Conservation (phyloP, 2,888 invertebrate genomes). For the Agriopis leucophaearia region DNA sequence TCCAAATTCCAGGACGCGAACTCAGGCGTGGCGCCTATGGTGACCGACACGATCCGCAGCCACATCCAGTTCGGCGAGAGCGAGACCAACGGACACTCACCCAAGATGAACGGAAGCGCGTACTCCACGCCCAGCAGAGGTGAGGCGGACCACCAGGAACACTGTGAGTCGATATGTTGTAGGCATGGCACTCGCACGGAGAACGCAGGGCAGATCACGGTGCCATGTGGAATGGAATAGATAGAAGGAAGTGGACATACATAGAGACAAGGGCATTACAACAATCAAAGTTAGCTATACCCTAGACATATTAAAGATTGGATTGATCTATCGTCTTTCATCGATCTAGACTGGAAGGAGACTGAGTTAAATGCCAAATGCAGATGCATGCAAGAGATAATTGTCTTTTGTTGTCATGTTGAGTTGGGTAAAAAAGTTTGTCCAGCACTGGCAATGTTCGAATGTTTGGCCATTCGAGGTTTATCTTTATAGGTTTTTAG, state of each 20-base stretch:
- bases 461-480: too few relatives aligned
- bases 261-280: neutral
- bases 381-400: too few relatives aligned
- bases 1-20: slow-evolving; percentile 71
- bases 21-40: slow-evolving; percentile 82
- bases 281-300: too few relatives aligned
- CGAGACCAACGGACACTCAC: slow-evolving; percentile 70
- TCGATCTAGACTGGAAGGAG: too few relatives aligned
- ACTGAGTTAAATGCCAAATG: too few relatives aligned
- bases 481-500: too few relatives aligned
- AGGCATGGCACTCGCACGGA: slow-evolving; percentile 73
- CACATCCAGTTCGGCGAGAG: slow-evolving; percentile 86
- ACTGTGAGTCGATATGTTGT: slow-evolving; percentile 81
- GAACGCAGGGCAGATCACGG: slow-evolving; percentile 46
- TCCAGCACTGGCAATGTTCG: too few relatives aligned
- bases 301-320: too few relatives aligned
- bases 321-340: neutral
- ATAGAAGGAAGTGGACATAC: neutral
- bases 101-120: slow-evolving; percentile 75
- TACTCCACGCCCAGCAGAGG: slow-evolving; percentile 82
- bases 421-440: too few relatives aligned
- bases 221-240: slow-evolving; percentile 40
- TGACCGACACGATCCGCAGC: slow-evolving; percentile 88
- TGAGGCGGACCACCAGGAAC: slow-evolving; percentile 78
- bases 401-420: too few relatives aligned